Evolutionary conservation across 1,140 invertebrate species (phyloP).

Genomic region (Meloidogyne floridensis): DNA sequence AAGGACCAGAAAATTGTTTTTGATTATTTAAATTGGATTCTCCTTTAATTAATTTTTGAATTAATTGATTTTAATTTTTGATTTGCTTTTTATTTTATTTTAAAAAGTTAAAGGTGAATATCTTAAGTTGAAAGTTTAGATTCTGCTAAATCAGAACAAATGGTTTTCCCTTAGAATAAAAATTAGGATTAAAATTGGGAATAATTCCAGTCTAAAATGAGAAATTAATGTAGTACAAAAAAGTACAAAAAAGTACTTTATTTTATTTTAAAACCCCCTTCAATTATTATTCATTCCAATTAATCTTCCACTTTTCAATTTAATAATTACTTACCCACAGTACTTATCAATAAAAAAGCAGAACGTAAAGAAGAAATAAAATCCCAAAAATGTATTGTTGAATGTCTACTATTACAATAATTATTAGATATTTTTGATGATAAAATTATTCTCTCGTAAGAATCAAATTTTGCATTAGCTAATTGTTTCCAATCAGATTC

Average conservation of each 20-base stretch:
- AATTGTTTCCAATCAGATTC: constrained; percentile 27
- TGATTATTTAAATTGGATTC: neutral
- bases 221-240: no score
- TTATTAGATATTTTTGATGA: neutral
- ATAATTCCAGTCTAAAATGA: no score
- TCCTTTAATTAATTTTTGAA: neutral
- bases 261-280: no score
- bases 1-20: neutral
- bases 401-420: constrained; percentile 13
- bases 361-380: constrained; percentile 16
- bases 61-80: neutral
- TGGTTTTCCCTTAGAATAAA: no score
- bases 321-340: constrained; percentile 7
- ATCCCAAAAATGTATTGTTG: neutral
- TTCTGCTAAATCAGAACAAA: no score
- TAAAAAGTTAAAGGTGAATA: no score
- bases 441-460: constrained; percentile 22
- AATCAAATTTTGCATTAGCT: constrained; percentile 29
- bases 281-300: neutral
- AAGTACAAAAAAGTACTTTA: no score
- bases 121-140: no score
- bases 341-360: constrained; percentile 1
- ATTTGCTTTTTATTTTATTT: neutral
- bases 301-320: neutral
- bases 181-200: no score